Conservation (phyloP, 2,113 vertebrate genomes). For the Dicrurus megarhynchus region DNA sequence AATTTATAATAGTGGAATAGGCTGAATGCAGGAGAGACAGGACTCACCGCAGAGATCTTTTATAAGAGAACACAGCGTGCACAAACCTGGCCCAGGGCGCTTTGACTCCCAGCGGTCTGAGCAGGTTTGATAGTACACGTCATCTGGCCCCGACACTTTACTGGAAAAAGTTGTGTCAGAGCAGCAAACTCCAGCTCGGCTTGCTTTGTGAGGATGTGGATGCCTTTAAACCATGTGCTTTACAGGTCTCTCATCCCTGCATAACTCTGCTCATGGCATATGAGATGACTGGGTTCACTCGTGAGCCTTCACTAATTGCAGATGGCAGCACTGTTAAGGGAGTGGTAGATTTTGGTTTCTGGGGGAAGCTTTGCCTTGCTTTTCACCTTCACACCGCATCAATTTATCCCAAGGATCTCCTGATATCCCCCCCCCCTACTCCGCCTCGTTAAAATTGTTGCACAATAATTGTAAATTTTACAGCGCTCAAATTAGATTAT, state of each 20-base stretch:
- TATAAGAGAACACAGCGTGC: neutral
- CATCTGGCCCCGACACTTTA: neutral
- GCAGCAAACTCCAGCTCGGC: neutral
- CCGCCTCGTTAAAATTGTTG: neutral
- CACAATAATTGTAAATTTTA: conserved; percentile 58
- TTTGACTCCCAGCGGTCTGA: neutral
- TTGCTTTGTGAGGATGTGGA: neutral
- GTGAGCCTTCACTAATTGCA: neutral
- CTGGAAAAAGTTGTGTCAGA: neutral
- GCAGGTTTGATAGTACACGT: neutral
- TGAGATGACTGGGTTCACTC: neutral
- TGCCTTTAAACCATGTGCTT: neutral
- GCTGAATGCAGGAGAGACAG: neutral
- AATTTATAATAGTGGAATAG: neutral
- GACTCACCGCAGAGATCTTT: neutral
- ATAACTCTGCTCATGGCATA: neutral
- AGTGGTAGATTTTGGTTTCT: neutral
- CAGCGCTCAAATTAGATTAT: conserved; percentile 27
- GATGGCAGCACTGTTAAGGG: neutral
- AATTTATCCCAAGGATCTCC: neutral
- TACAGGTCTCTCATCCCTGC: neutral
- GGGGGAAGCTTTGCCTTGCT: neutral
- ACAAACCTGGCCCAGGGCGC: neutral
- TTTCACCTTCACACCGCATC: neutral
- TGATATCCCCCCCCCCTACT: no score